A percentile compares a stretch with the other conserved stretches of the same genome.
phyloP scores from a whole-genome alignment of 2,888 invertebrate genomes.

The Nesidiocoris tenuis region DNA sequence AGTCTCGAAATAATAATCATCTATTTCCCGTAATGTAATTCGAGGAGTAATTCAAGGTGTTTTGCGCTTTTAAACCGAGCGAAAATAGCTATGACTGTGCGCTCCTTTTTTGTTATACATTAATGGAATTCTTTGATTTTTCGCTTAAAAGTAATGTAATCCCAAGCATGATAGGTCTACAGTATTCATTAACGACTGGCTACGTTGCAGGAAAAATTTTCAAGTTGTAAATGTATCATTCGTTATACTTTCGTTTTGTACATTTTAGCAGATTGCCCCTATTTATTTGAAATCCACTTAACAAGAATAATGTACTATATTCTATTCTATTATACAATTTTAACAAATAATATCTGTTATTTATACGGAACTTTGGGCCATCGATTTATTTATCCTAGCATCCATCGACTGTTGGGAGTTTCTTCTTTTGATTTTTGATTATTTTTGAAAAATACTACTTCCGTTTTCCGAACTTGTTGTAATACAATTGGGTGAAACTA shows the following conservation, averaged over 20 bases:
- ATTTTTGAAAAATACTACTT: too few species aligned
- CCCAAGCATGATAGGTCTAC: constrained; percentile 13
- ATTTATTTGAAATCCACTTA: constrained; percentile 46
- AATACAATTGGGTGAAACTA: too few species aligned
- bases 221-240: constrained; percentile 43
- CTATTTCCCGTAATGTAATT: constrained; percentile 28
- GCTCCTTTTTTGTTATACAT: background rate
- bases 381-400: background rate
- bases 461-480: too few species aligned
- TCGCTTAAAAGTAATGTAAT: background rate
- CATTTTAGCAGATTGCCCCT: constrained; percentile 45
- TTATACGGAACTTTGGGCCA: constrained; percentile 19
- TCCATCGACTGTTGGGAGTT: background rate
- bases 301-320: constrained; percentile 47
- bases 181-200: constrained; percentile 44
- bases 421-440: too few species aligned
- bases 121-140: background rate
- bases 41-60: constrained; percentile 8
- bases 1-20: constrained; percentile 36
- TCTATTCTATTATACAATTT: constrained; percentile 48
- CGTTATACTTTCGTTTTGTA: constrained; percentile 45
- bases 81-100: background rate
- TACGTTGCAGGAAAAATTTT: constrained; percentile 32
- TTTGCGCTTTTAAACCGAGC: background rate
- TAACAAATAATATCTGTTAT: constrained; percentile 44